Conservation (phyloP, 2,797 vertebrate species). For the Perodicticus potto region DNA sequence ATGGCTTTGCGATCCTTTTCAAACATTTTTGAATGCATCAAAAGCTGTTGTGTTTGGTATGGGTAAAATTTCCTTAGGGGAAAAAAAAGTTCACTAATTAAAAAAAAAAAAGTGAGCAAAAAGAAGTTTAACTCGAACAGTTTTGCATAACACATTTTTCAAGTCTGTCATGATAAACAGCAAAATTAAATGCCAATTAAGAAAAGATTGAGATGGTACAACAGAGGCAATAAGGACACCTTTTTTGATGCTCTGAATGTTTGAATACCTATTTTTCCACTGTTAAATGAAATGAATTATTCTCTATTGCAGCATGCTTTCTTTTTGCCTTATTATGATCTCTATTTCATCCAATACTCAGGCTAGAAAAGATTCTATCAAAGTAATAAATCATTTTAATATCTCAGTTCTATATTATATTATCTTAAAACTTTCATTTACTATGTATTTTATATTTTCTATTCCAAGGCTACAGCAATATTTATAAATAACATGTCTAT, state of each 20-base stretch:
- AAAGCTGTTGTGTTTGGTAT: slow-evolving; percentile 35
- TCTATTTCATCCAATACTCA: slow-evolving; percentile 58
- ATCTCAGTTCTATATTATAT: slow-evolving; percentile 71
- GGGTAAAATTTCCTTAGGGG: slow-evolving; percentile 73
- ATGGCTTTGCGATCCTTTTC: slow-evolving; percentile 72
- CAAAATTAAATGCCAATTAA: slow-evolving; percentile 65
- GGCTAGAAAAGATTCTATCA: slow-evolving; percentile 67
- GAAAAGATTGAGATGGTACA: neutral
- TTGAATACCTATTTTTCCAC: slow-evolving; percentile 18
- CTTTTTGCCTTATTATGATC: neutral
- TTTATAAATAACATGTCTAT: slow-evolving; percentile 79
- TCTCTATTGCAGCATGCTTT: slow-evolving; percentile 19
- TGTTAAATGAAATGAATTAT: slow-evolving; percentile 60
- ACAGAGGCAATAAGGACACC: neutral
- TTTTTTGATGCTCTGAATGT: neutral
- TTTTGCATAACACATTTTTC: slow-evolving; percentile 56
- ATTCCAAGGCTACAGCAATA: slow-evolving; percentile 64
- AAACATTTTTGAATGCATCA: slow-evolving; percentile 76
- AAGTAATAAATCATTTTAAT: slow-evolving; percentile 80
- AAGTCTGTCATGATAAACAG: neutral
- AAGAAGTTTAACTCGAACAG: slow-evolving; percentile 3
- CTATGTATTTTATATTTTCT: slow-evolving; percentile 70
- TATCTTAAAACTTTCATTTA: slow-evolving; percentile 79
- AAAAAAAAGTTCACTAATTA: slow-evolving; percentile 64
- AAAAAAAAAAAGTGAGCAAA: neutral